Percentiles rank a stretch among this genome's conserved stretches.
These are phyloP conservation scores for Drosophila truncata DNA, from an alignment of 1,140 invertebrate genomes.

Conservation along the genomic window DNA sequence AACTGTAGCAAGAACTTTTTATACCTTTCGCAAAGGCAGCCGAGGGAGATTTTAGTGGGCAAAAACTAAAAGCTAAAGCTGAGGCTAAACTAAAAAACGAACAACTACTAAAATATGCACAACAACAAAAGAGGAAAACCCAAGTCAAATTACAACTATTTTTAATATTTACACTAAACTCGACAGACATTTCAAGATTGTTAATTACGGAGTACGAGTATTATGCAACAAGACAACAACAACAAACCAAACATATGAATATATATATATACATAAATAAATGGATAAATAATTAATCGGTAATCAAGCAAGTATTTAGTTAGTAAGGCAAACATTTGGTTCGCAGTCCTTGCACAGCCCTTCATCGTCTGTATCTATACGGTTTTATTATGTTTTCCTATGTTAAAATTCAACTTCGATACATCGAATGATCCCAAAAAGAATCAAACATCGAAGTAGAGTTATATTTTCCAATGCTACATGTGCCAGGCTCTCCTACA, in stretches of 20 bases:
- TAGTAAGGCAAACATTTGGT: slow-evolving; percentile 38
- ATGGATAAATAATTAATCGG: slow-evolving; percentile 45
- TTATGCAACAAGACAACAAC: slow-evolving; percentile 40
- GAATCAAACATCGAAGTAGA: slow-evolving; percentile 55
- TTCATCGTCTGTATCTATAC: slow-evolving; percentile 12
- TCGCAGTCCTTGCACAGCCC: slow-evolving; percentile 29
- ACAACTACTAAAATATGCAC: slow-evolving; percentile 36
- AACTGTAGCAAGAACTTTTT: slow-evolving; percentile 72
- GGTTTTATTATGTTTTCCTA: slow-evolving; percentile 9
- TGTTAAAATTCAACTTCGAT: slow-evolving; percentile 14
- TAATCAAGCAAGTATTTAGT: slow-evolving; percentile 55
- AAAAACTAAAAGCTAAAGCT: slow-evolving; percentile 17
- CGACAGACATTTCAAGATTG: slow-evolving; percentile 54
- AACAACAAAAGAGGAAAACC: slow-evolving; percentile 41
- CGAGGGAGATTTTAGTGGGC: slow-evolving; percentile 52
- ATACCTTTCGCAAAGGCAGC: slow-evolving; percentile 71
- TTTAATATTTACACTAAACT: slow-evolving; percentile 72
- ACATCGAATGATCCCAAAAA: slow-evolving; percentile 47
- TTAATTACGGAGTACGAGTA: slow-evolving; percentile 65
- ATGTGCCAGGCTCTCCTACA: slow-evolving; percentile 5
- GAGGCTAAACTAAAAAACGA: slow-evolving; percentile 6
- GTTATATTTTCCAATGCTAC: slow-evolving; percentile 23
- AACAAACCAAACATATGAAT: slow-evolving; percentile 19
- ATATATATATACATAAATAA: slow-evolving; percentile 42
- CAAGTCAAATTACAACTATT: slow-evolving; percentile 79